Conservation (phyloP, 1,140 invertebrate species). For the Psix sp. region DNA sequence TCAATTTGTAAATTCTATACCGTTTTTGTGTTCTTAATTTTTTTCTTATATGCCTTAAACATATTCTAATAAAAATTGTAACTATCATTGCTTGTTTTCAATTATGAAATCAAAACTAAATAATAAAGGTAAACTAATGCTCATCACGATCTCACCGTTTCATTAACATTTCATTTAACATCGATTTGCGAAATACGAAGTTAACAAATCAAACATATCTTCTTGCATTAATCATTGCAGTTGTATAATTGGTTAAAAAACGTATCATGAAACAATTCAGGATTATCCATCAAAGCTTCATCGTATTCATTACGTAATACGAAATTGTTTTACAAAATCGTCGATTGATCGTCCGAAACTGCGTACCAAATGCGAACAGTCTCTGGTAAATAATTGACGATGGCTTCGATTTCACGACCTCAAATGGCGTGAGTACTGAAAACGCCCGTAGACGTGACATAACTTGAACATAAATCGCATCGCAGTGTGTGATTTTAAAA, state of each 20-base stretch:
- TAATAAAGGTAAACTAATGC: no score
- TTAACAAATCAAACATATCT: no score
- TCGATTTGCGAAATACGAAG: no score
- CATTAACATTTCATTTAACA: no score
- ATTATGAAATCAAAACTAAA: no score
- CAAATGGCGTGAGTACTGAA: constrained; percentile 1
- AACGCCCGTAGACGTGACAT: constrained; percentile 2
- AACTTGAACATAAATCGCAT: constrained; percentile 6
- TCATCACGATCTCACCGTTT: no score
- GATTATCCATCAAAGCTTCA: constrained; percentile 5
- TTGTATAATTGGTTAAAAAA: no score
- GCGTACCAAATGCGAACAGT: not conserved
- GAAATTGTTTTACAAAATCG: constrained; percentile 10
- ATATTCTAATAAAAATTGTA: no score
- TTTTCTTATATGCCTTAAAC: no score
- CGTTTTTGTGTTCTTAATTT: not conserved
- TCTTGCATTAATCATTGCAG: no score
- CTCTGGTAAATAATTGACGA: constrained; percentile 5
- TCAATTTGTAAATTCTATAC: no score
- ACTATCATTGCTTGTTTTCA: no score
- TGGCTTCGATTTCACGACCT: constrained; percentile 17
- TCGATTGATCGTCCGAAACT: constrained; percentile 1
- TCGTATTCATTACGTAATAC: constrained; percentile 1
- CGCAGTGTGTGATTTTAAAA: constrained; percentile 3
- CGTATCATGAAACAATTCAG: not conserved